These are phyloP conservation scores for Cynopterus brachyotis DNA, from an alignment of 2,113 vertebrate species.

Conservation along the genomic window DNA sequence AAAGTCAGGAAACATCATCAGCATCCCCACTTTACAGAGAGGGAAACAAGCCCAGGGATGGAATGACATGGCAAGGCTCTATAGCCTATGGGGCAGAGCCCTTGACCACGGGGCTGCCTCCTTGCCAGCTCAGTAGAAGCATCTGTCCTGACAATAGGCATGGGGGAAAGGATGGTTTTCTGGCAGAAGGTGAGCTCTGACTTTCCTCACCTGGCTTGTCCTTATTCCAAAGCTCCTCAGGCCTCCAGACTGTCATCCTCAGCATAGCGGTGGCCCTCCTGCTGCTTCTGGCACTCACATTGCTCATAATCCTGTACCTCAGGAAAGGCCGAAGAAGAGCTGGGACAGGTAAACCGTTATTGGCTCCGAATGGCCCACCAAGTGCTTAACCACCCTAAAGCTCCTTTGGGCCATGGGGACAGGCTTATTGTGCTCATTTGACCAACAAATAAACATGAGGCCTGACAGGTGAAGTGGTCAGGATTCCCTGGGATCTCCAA, in stretches of 20 bases:
- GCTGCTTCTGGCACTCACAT: neutral
- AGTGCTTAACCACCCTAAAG: neutral
- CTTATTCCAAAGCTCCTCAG: neutral
- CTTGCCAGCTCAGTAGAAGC: neutral
- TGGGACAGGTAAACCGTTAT: slow-evolving; percentile 17
- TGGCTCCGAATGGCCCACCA: fast-evolving
- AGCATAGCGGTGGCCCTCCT: neutral
- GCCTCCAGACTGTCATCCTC: fast-evolving
- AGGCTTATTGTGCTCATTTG: neutral
- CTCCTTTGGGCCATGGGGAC: fast-evolving
- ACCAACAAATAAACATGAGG: neutral
- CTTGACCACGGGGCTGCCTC: neutral
- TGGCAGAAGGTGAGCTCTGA: neutral
- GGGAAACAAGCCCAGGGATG: neutral
- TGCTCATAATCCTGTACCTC: neutral
- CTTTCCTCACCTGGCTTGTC: neutral
- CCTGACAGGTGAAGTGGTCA: neutral
- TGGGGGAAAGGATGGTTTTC: neutral
- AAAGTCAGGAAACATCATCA: neutral
- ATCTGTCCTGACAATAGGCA: fast-evolving
- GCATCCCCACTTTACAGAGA: neutral
- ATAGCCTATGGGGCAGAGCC: fast-evolving
- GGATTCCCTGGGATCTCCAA: neutral
- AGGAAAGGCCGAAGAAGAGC: neutral
- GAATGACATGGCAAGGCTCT: neutral